Evolutionary conservation across 2,113 vertebrate species (phyloP), one percentile per base, ranked within the genome.

Genomic region (Protomyctophum bolini): DNA sequence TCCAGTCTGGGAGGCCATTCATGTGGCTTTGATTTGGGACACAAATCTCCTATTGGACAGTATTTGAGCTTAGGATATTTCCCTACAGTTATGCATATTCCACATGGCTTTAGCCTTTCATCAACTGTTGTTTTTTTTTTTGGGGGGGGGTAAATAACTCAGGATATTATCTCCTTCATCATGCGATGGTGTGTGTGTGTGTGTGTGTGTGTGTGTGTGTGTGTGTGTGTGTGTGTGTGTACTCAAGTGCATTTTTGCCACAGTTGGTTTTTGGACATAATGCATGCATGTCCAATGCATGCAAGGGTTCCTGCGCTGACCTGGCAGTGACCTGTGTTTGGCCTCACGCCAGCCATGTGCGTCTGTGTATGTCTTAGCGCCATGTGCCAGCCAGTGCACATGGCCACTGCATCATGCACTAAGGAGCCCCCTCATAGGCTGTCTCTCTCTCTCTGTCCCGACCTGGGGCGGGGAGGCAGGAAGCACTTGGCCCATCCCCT

Each of bases 351-450:
- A 85, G 69, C 51, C 10, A 5, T 63, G 75, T 73, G 79, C 73
- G 7, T 46, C 69, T 57, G 54, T 79, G 76, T 77, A 70, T 73
- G 77, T 82, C 79, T 76, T 52, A 48, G 56, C 73, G 80, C 57
- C 88, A 90, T 87, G 90, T 86, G 83, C 77, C 79, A 77, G 79
- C 65, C 21, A 33, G 68, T 77, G 82, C 86, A 88, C 82, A 87
- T 85, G 88, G 77, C 77, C 77, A 51, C 71, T 75, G 68, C 52
- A 45, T 78, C 66, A 63, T 12, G 55, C 59, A 70, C 69, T 76
- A 68, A 80, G 55, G 57, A 81, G 80, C 74, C 68, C 63, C 51
- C 46, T 47, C 33, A 72, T 65, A 79, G 68, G 54, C 51, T 2
- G 47, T 46, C 73, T 70, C 41, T 6, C 65, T 60, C 46, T 50